Base-by-base conservation (phyloP, 92 coral and sea anemone genomes). In the Actinernus sp. region DNA sequence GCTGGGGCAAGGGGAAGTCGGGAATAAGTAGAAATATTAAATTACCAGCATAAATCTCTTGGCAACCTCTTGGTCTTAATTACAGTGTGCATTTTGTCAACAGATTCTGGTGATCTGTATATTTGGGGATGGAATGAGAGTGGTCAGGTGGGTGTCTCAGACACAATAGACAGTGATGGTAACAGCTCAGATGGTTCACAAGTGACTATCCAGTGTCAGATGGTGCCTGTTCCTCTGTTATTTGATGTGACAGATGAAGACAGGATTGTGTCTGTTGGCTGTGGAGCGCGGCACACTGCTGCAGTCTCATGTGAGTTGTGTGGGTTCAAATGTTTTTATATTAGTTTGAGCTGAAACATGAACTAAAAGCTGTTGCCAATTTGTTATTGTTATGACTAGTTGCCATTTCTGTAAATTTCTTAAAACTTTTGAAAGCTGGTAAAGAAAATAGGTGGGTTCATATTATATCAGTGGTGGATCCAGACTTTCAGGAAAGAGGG, bases 111-210 rank as follows among this genome's bases (percentile, higher is more conserved):
- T 47, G 99, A 95, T 81, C 72, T 95, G 0, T 95, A 95, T 76
- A 68, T 69, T 32, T 95, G 99, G 99, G 99, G 99, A 39, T 95
- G 99, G 99, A 95, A 95, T 21, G 90, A 95, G 57, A 82, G 79
- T 58, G 97, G 99, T 18, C 99, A 95, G 61, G 71, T 91, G 40
- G 98, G 98, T 58, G 74, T 91, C 61, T 43, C 79, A 8, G 61
- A 71, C 60, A 50, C 66, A 45, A 82, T 49, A 25, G 85, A 73
- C 29, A 20, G 24, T 16, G 31, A 3, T 26, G 67, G 43, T 5
- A 56, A 33, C 31, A 17, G 26, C 41, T 34, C 41, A 61, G 43
- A 36, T 23, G 12, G 29, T 65, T 23, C 33, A 49, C 45, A 49
- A 38, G 26, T 30, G 45, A 0, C 78, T 21, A 51, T 60, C 63